Evolutionary conservation across 1,140 invertebrate species (phyloP), one percentile per base, ranked within the genome.

Genomic region (Drosophila elegans): DNA sequence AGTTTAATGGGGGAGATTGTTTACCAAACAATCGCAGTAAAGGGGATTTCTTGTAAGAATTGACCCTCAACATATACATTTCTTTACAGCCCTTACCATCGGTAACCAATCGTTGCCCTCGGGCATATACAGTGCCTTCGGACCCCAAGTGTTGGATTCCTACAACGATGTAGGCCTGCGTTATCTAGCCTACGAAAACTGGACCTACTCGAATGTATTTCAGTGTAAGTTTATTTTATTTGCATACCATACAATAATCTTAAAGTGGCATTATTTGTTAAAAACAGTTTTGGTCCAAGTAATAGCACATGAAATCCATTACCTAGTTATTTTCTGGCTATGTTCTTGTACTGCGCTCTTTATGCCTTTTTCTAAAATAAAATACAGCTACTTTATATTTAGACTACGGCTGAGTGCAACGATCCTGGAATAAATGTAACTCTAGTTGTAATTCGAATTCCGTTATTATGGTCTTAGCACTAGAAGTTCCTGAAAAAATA

Each of bases 151-250:
- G 6, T 95, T 98, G 59, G 94, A 93, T 48, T 94, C 95, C 9
- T 95, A 94, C 73, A 98, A 98, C 91, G 98, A 99, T 92, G 91
- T 96, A 0, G 91, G 94, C 16, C 96, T 97, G 71, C 94, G 96
- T 80, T 98, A 97, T 97, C 94, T 98, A 11, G 95, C 95, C 1
- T 94, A 95, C 78, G 94, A 95, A 52, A 94, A 96, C 73, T 98
- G 97, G 96, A 96, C 94, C 4, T 98, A 97, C 81, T 93, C 85
- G 0, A 94, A 91, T 53, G 91, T 80, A 36, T 96, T 97, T 92
- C 83, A 92, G 68, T 94, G 80, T 90, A 69, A 79, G 85, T 74
- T 36, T 32, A 7, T 2, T 32, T 32, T 32, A 32, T 32, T 7
- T 32, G 7, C 29, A 6, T 32, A 2, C 29, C 7, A 7, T 32